Conservation (phyloP, 2,888 invertebrate genomes). For the Oligia fasciuncula region DNA sequence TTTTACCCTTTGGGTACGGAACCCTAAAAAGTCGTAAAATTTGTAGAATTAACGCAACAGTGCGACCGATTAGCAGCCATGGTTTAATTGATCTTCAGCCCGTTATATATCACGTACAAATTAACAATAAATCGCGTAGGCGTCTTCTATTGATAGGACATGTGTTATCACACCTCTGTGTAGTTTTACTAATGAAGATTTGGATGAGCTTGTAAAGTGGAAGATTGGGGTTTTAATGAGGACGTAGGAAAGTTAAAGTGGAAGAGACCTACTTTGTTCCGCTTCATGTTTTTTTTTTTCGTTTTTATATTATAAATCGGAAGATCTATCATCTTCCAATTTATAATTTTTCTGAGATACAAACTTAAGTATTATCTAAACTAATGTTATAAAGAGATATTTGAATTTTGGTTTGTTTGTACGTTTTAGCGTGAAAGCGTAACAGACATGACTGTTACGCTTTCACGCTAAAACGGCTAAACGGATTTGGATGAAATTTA, state of each 20-base stretch:
- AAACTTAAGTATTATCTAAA: not conserved
- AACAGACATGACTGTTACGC: too few relatives aligned
- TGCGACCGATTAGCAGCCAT: conserved; percentile 72
- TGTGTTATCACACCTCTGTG: conserved; percentile 50
- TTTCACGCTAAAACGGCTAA: too few relatives aligned
- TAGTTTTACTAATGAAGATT: conserved; percentile 30
- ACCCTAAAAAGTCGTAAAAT: conserved; percentile 70
- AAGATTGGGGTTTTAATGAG: not conserved
- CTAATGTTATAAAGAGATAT: too few relatives aligned
- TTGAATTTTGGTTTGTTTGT: too few relatives aligned
- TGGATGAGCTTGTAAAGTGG: not conserved
- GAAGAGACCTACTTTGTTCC: not conserved
- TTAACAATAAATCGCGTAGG: conserved; percentile 67
- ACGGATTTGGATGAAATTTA: not conserved
- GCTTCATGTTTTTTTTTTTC: too few relatives aligned
- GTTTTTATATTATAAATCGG: too few relatives aligned
- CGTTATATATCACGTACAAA: conserved; percentile 70
- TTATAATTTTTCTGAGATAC: not conserved
- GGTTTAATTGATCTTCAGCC: conserved; percentile 69
- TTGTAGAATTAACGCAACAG: conserved; percentile 73
- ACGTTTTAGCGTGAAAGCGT: too few relatives aligned
- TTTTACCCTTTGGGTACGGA: too few relatives aligned
- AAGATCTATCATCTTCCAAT: not conserved
- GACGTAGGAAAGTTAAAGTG: not conserved
- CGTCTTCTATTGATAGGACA: conserved; percentile 43